These are phyloP conservation scores for Plectus sambesii DNA, from an alignment of 1,140 invertebrate species.

Conservation along the genomic window DNA sequence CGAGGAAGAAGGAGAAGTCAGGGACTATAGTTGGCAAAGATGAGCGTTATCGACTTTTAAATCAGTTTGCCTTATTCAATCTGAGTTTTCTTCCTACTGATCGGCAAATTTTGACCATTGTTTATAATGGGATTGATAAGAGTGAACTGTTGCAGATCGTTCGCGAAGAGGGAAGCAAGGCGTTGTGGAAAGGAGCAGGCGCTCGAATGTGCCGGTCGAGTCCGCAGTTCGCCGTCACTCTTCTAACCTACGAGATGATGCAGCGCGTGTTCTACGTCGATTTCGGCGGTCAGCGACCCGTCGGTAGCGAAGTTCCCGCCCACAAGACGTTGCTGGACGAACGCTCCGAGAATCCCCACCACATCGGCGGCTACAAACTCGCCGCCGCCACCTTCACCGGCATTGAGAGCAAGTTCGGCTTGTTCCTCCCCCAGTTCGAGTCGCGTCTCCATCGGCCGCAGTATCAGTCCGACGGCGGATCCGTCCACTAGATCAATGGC, in stretches of 20 bases:
- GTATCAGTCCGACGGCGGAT: too few relatives aligned
- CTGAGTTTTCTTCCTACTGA: too few relatives aligned
- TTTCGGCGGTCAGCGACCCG: constrained; percentile 57
- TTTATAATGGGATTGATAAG: constrained; percentile 5
- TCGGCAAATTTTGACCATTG: too few relatives aligned
- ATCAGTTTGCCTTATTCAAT: too few relatives aligned
- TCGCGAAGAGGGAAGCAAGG: constrained; percentile 74
- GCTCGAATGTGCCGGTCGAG: constrained; percentile 83
- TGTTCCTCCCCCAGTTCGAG: constrained; percentile 75
- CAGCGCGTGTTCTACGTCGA: constrained; percentile 93
- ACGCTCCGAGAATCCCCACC: constrained; percentile 64
- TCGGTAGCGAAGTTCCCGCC: constrained; percentile 59
- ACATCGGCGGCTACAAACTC: constrained; percentile 88
- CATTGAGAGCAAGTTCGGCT: constrained; percentile 92
- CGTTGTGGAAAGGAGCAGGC: constrained; percentile 96
- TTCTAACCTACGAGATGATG: constrained; percentile 89
- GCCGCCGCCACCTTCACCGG: constrained; percentile 85
- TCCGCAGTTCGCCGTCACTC: constrained; percentile 95
- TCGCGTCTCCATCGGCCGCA: too few relatives aligned
- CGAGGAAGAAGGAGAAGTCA: too few relatives aligned
- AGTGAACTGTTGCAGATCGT: constrained; percentile 55
- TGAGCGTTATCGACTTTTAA: too few relatives aligned
- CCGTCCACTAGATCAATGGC: too few relatives aligned
- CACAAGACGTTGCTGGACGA: constrained; percentile 46
- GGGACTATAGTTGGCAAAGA: too few relatives aligned